A percentile compares a stretch with the other conserved stretches of the same genome.
Evolutionary conservation across 2,113 vertebrate species (phyloP).

Genomic region (Myotis lucifugus): DNA sequence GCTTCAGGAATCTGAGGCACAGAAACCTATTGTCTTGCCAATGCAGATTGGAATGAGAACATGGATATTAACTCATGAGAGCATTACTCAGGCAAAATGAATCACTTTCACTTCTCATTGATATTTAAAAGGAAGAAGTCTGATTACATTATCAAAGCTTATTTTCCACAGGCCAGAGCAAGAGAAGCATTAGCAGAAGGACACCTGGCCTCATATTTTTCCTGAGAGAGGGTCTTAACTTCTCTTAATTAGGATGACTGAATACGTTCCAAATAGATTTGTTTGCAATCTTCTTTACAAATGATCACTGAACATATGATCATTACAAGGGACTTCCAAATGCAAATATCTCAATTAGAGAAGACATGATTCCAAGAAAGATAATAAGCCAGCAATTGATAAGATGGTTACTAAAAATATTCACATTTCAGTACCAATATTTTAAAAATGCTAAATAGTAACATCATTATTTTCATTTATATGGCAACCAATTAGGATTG

Average conservation of each 20-base stretch:
- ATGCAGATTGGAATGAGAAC: background rate
- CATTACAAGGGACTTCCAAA: constrained; percentile 64
- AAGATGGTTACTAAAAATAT: constrained; percentile 52
- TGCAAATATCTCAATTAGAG: constrained; percentile 71
- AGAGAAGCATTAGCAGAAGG: background rate
- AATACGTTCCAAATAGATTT: constrained; percentile 12
- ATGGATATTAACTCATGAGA: background rate
- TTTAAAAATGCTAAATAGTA: constrained; percentile 25
- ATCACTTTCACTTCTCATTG: background rate
- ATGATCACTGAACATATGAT: constrained; percentile 42
- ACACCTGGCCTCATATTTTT: constrained; percentile 18
- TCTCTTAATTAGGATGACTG: constrained; percentile 34
- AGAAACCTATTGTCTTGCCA: background rate
- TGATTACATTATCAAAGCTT: background rate
- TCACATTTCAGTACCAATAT: background rate
- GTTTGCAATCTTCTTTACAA: constrained; percentile 30
- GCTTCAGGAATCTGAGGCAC: background rate
- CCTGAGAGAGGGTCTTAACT: constrained; percentile 33
- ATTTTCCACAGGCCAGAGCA: background rate
- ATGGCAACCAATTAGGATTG: background rate
- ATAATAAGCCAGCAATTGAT: constrained; percentile 47
- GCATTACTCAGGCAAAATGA: background rate
- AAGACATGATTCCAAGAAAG: constrained; percentile 39
- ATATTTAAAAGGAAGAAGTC: background rate
- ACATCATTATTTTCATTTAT: background rate